Evolutionary conservation across 2,797 vertebrate species (phyloP).

Genomic region (Natrix natrix): DNA sequence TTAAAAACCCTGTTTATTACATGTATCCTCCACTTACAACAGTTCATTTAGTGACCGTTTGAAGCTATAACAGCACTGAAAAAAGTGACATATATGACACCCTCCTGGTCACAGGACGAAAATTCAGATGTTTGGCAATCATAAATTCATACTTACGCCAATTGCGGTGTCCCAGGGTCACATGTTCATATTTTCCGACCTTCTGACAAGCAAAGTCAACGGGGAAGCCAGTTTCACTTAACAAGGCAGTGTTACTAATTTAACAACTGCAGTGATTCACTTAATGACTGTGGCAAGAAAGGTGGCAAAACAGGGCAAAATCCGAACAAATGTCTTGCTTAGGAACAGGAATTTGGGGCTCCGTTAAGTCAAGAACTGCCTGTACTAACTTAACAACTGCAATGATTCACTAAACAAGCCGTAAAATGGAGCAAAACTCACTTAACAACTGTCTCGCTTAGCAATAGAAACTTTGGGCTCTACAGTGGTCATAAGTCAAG

Average conservation of each 20-base stretch:
- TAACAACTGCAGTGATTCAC: not conserved
- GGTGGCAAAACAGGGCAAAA: too few relatives aligned
- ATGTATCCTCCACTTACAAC: not conserved
- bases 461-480: not conserved
- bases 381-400: not conserved
- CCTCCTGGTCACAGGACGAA: not conserved
- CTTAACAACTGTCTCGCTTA: not conserved
- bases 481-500: too few relatives aligned
- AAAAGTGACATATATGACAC: not conserved
- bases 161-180: not conserved
- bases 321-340: too few relatives aligned
- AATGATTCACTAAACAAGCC: not conserved
- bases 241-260: not conserved
- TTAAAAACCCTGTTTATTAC: not conserved
- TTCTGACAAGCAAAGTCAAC: not conserved
- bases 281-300: not conserved
- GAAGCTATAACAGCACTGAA: not conserved
- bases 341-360: too few relatives aligned
- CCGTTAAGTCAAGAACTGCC: too few relatives aligned
- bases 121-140: not conserved
- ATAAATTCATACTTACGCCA: not conserved
- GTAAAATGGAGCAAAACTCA: not conserved
- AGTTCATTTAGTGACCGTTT: not conserved
- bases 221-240: not conserved
- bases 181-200: not conserved